Evolutionary conservation across 2,113 vertebrate genomes (phyloP).

Genomic region (Cyprinodon variegatus): DNA sequence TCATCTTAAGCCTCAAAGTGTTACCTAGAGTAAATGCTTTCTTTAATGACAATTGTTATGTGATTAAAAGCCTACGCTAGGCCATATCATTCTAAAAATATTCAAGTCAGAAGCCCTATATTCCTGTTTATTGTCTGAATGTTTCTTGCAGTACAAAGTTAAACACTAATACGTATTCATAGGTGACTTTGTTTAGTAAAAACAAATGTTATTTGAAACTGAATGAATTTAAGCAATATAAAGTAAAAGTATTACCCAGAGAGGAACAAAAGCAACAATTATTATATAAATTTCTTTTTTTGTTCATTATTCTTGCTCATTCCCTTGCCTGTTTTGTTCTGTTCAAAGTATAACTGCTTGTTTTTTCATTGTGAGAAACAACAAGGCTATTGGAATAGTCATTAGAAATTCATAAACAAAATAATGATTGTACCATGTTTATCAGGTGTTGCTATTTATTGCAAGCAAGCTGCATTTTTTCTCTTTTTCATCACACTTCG

Average conservation of each 20-base stretch:
- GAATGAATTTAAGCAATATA: conserved; percentile 64
- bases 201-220: conserved; percentile 71
- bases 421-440: conserved; percentile 68
- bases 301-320: conserved; percentile 33
- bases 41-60: no score
- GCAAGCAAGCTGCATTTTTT: conserved; percentile 41
- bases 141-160: conserved; percentile 44
- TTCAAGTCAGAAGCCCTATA: conserved; percentile 44
- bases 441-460: conserved; percentile 75
- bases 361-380: conserved; percentile 24
- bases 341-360: conserved; percentile 46
- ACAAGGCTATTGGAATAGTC: conserved; percentile 62
- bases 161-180: conserved; percentile 70
- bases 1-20: no score
- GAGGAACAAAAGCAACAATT: conserved; percentile 42
- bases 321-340: conserved; percentile 39
- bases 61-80: no score
- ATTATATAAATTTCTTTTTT: conserved; percentile 58
- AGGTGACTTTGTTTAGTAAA: conserved; percentile 61
- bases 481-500: conserved; percentile 31
- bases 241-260: conserved; percentile 42
- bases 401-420: conserved; percentile 71
- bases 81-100: no score
- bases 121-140: conserved; percentile 65
- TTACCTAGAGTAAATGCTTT: no score